Conservation (phyloP, 2,888 invertebrate species). For the Clanis bilineata region DNA sequence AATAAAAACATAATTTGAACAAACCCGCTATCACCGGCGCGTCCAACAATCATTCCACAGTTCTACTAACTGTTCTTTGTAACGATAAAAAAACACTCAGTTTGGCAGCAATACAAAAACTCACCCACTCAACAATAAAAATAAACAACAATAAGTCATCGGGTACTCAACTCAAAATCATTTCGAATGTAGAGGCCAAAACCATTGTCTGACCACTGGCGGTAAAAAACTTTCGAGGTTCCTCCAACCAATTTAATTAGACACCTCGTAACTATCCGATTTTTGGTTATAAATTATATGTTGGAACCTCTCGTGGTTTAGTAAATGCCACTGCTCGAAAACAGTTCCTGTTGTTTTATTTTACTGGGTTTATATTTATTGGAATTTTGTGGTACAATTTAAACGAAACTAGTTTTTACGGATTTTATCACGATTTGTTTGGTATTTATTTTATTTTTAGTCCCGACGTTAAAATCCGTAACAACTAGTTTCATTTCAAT, state of each 20-base stretch:
- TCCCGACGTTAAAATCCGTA: too few species aligned
- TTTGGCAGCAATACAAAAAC: slow-evolving; percentile 16
- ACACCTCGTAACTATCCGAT: slow-evolving; percentile 30
- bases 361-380: too few species aligned
- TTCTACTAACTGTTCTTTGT: slow-evolving; percentile 11
- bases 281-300: background rate
- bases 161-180: slow-evolving; percentile 58
- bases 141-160: slow-evolving; percentile 62
- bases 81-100: slow-evolving; percentile 9
- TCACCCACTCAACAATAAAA: slow-evolving; percentile 31
- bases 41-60: slow-evolving; percentile 5
- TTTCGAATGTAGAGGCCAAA: slow-evolving; percentile 57
- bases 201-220: slow-evolving; percentile 51
- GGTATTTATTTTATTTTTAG: too few species aligned
- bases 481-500: too few species aligned
- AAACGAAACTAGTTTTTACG: too few species aligned
- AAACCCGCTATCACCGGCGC: background rate
- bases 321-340: too few species aligned
- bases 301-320: background rate
- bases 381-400: too few species aligned
- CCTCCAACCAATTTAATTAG: slow-evolving; percentile 37
- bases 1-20: background rate
- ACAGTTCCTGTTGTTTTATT: too few species aligned
- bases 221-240: slow-evolving; percentile 37
- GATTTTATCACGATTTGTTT: too few species aligned